These are phyloP conservation scores for Myotis findleyi DNA, from an alignment of 2,797 vertebrate genomes.

Conservation along the genomic window DNA sequence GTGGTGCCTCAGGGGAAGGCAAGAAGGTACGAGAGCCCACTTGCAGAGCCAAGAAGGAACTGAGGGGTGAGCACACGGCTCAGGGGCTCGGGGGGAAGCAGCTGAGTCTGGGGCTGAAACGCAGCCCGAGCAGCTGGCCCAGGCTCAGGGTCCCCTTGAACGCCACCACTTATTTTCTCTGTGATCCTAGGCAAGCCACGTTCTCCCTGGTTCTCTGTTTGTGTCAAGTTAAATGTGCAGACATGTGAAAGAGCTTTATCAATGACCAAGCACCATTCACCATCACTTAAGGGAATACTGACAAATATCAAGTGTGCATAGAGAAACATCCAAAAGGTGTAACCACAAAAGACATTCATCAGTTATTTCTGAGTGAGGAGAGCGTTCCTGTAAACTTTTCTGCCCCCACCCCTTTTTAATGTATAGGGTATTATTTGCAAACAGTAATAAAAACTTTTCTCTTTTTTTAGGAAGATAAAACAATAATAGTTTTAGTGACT, in stretches of 20 bases:
- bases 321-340: not conserved
- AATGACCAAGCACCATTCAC: not conserved
- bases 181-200: not conserved
- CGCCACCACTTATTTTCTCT: not conserved
- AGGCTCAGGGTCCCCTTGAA: not conserved
- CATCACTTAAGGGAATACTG: not conserved
- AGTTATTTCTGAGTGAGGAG: not conserved
- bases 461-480: conserved; percentile 20
- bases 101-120: not conserved
- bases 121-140: not conserved
- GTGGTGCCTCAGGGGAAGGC: not conserved
- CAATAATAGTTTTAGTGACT: not conserved
- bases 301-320: not conserved
- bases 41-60: not conserved
- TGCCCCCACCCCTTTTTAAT: not conserved
- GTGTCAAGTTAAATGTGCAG: not conserved
- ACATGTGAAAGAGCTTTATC: not conserved
- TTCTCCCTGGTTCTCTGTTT: not conserved
- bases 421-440: not conserved
- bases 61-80: not conserved
- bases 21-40: not conserved
- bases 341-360: not conserved
- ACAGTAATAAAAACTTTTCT: not conserved
- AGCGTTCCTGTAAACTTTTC: not conserved
- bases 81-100: not conserved